A percentile compares a stretch with the other conserved stretches of the same genome.
Conservation (phyloP, 2,113 vertebrate species). For the Eubucco bourcierii region DNA sequence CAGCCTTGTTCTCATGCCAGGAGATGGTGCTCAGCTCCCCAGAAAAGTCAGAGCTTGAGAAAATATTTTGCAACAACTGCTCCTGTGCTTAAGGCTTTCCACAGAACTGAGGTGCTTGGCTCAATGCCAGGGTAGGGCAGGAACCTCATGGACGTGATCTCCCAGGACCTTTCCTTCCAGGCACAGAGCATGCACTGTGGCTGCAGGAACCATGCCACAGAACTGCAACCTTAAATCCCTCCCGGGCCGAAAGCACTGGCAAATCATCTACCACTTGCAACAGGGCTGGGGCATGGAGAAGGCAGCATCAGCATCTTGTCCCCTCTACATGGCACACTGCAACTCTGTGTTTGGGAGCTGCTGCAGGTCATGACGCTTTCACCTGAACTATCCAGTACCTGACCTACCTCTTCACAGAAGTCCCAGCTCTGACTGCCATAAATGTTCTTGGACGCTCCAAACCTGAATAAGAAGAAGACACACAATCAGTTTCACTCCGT, state of each 20-base stretch:
- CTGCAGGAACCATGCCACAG: background rate
- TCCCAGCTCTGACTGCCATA: conserved; percentile 77
- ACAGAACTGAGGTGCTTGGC: background rate
- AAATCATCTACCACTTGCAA: background rate
- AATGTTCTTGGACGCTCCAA: conserved; percentile 84
- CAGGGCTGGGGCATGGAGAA: background rate
- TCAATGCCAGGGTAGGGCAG: background rate
- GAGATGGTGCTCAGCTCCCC: background rate
- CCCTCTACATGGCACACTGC: rapidly evolving
- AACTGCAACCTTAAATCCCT: background rate
- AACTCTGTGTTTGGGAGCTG: background rate
- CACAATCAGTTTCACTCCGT: background rate
- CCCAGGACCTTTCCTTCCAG: background rate
- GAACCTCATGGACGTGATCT: background rate
- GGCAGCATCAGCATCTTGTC: background rate
- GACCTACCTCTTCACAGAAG: conserved; percentile 87
- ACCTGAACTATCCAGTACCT: background rate
- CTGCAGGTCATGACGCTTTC: rapidly evolving
- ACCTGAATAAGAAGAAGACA: conserved; percentile 72
- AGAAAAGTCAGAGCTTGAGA: background rate
- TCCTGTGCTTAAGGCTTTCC: background rate
- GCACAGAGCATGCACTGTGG: background rate
- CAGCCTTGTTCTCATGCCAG: background rate
- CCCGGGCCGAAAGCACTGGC: background rate
- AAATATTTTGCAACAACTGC: background rate